phyloP scores from a whole-genome alignment of 2,113 vertebrate species.

The Notothenia coriiceps region DNA sequence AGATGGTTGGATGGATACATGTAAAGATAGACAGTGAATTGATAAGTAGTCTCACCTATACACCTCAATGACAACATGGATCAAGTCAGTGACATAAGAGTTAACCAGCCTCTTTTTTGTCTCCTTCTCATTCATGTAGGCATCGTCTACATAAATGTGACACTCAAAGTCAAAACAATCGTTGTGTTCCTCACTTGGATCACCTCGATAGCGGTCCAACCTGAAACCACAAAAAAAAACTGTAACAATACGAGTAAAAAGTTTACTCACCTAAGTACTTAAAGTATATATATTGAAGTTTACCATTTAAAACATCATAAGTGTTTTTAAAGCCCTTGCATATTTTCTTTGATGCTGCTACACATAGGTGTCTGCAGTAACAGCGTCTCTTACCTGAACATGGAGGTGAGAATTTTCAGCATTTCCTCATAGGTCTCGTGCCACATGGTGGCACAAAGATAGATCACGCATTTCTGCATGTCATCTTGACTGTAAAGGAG shows the following conservation, averaged over 20 bases:
- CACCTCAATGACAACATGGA: conserved; percentile 82
- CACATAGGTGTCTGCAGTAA: neutral
- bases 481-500: conserved; percentile 63
- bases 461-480: conserved; percentile 81
- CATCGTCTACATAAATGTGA: conserved; percentile 85
- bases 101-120: conserved; percentile 76
- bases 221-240: conserved; percentile 63
- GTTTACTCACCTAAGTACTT: neutral
- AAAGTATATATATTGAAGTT: neutral
- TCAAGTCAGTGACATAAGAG: conserved; percentile 79
- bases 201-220: conserved; percentile 84
- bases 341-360: neutral
- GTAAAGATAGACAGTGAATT: neutral
- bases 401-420: conserved; percentile 87
- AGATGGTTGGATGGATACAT: neutral
- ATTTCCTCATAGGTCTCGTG: conserved; percentile 88
- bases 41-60: conserved; percentile 76
- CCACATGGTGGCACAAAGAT: conserved; percentile 89
- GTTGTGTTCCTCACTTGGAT: conserved; percentile 82
- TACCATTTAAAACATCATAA: conserved; percentile 4
- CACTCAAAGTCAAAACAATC: conserved; percentile 85
- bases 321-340: neutral
- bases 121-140: conserved; percentile 74
- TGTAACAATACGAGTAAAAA: conserved; percentile 2
- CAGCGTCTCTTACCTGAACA: conserved; percentile 82